A percentile compares a stretch with the other conserved stretches of the same genome.
These are phyloP conservation scores for Bathynomus jamesi DNA, from an alignment of 1,140 invertebrate genomes.

Conservation along the genomic window DNA sequence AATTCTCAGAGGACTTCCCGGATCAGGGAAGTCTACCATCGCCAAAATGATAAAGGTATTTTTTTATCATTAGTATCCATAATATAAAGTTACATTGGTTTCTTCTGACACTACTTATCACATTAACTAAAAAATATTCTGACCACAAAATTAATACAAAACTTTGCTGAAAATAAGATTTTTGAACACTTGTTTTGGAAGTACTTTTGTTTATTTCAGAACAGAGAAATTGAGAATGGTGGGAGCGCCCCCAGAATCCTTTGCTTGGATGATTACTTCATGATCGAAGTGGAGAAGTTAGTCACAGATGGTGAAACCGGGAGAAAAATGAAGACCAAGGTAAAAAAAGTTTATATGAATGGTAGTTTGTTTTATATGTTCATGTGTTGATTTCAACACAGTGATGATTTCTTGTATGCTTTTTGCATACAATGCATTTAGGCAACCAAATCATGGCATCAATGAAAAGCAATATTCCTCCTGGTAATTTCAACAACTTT, in stretches of 20 bases:
- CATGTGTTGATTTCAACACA: not conserved
- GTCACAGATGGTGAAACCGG: conserved; percentile 68
- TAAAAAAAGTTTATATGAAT: conserved; percentile 37
- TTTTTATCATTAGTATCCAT: not conserved
- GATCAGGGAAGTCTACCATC: conserved; percentile 48
- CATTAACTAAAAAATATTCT: too few species aligned
- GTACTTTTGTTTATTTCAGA: too few species aligned
- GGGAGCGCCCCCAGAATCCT: conserved; percentile 77
- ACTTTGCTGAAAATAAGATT: too few species aligned
- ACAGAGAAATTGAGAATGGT: conserved; percentile 64
- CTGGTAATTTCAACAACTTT: too few species aligned
- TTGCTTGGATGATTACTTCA: conserved; percentile 92
- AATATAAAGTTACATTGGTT: not conserved
- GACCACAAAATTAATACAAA: too few species aligned
- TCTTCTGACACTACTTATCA: conserved; percentile 16
- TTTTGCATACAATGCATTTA: too few species aligned
- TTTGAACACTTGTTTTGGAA: too few species aligned
- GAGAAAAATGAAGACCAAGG: conserved; percentile 59
- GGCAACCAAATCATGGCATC: too few species aligned
- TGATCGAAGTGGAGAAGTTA: conserved; percentile 77
- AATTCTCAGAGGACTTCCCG: conserved; percentile 79
- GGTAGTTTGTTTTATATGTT: not conserved
- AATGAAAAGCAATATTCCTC: too few species aligned
- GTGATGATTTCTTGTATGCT: not conserved
- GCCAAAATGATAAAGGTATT: conserved; percentile 36